Conservation (phyloP, 2,888 invertebrate genomes). For the Catonia carolina region DNA sequence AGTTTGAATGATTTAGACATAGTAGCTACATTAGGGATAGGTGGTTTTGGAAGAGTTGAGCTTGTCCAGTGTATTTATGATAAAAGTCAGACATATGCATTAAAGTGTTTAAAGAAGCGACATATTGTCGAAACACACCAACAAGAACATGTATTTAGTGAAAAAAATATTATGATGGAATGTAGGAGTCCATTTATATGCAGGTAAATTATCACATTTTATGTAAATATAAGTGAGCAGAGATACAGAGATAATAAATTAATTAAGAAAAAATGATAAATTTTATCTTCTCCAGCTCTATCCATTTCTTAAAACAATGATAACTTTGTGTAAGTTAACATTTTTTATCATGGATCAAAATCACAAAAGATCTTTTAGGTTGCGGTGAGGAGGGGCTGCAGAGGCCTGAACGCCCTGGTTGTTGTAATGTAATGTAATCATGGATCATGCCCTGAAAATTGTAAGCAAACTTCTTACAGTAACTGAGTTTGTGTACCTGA, state of each 20-base stretch:
- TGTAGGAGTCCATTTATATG: constrained; percentile 66
- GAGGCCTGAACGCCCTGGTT: too few species aligned
- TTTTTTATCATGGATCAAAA: too few species aligned
- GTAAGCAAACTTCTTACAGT: too few species aligned
- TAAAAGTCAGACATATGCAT: constrained; percentile 51
- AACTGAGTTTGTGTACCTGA: too few species aligned
- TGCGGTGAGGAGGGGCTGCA: too few species aligned
- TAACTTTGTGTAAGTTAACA: too few species aligned
- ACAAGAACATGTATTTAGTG: constrained; percentile 64
- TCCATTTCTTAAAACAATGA: not conserved
- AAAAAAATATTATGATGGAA: constrained; percentile 61
- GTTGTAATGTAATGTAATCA: too few species aligned
- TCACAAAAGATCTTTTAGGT: too few species aligned
- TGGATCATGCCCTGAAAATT: too few species aligned
- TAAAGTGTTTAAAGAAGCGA: constrained; percentile 65
- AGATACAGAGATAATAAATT: too few species aligned
- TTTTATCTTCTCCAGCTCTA: not conserved
- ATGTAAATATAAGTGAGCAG: too few species aligned
- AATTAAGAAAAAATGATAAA: not conserved
- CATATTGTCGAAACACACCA: constrained; percentile 67
- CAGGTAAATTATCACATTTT: constrained; percentile 51
- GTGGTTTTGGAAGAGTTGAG: constrained; percentile 67
- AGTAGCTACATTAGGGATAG: constrained; percentile 60
- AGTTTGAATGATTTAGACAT: constrained; percentile 54
- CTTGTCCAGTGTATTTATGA: constrained; percentile 48